phyloP scores from a whole-genome alignment of 2,797 vertebrate genomes.

The Neopelma chrysocephalum region DNA sequence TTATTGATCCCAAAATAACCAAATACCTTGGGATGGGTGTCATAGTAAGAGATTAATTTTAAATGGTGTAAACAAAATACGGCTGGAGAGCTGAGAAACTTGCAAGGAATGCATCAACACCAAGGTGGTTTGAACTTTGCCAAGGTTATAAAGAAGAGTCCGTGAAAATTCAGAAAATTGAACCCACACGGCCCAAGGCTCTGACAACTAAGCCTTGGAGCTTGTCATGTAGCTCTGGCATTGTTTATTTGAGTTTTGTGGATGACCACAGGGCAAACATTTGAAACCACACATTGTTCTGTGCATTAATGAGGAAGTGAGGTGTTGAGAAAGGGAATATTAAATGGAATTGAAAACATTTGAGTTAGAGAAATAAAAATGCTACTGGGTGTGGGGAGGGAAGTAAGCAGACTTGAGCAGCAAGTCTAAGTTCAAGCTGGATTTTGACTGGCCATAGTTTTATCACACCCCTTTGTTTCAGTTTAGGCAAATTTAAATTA shows the following conservation, averaged over 20 bases:
- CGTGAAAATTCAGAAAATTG: not conserved
- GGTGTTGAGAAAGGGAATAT: not conserved
- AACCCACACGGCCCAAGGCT: not conserved
- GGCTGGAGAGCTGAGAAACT: not conserved
- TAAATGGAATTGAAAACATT: constrained; percentile 20
- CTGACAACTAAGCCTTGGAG: not conserved
- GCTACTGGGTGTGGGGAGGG: not conserved
- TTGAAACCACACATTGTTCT: constrained; percentile 9
- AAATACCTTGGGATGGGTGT: not conserved
- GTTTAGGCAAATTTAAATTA: not conserved
- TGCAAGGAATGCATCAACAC: not conserved
- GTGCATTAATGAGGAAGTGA: constrained; percentile 27
- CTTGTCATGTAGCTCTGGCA: not conserved
- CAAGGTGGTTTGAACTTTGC: not conserved
- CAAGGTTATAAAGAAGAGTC: not conserved
- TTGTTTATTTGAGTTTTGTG: not conserved
- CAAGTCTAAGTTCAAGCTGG: not conserved
- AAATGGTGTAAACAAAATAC: not conserved
- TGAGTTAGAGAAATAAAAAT: not conserved
- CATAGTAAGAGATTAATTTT: constrained; percentile 10
- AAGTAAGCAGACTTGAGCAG: not conserved
- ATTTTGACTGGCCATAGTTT: not conserved
- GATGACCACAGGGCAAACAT: not conserved
- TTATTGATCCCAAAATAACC: not conserved
- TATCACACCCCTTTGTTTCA: not conserved